phyloP scores from a whole-genome alignment of 2,888 invertebrate genomes.

The Chrysolina haemoptera region DNA sequence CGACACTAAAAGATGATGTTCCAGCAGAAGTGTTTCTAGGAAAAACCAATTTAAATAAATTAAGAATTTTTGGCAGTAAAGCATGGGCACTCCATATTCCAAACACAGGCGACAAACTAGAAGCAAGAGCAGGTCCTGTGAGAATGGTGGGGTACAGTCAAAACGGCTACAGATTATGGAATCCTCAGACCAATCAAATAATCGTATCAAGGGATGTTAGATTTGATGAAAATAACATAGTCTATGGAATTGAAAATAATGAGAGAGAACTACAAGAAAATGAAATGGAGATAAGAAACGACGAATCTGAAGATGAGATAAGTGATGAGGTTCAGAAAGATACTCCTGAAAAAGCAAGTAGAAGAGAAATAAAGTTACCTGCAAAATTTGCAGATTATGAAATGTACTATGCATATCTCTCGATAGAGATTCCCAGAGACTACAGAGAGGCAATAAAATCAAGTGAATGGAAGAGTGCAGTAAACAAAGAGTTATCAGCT shows the following conservation, averaged over 20 bases:
- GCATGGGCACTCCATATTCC: background rate
- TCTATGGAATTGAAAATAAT: background rate
- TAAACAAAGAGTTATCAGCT: slow-evolving; percentile 48
- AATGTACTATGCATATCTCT: slow-evolving; percentile 5
- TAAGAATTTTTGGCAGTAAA: slow-evolving; percentile 1
- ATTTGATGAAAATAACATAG: slow-evolving; percentile 46
- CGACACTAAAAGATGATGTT: slow-evolving; percentile 12
- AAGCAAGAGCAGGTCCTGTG: background rate
- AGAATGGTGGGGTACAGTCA: slow-evolving; percentile 44
- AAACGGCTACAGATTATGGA: slow-evolving; percentile 41
- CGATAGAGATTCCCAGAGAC: slow-evolving; percentile 1
- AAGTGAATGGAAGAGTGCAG: slow-evolving; percentile 42
- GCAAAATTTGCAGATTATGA: slow-evolving; percentile 3
- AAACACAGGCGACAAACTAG: slow-evolving; percentile 4
- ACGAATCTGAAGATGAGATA: slow-evolving; percentile 18
- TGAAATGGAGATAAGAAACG: background rate
- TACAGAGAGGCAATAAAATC: slow-evolving; percentile 31
- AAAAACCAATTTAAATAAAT: background rate
- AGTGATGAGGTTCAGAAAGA: slow-evolving; percentile 37
- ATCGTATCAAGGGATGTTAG: slow-evolving; percentile 44
- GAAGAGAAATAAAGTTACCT: slow-evolving; percentile 3
- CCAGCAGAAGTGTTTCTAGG: background rate
- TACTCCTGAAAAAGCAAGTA: slow-evolving; percentile 29
- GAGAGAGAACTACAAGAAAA: background rate
- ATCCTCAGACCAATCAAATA: slow-evolving; percentile 37